Base-by-base conservation (phyloP, 1,140 invertebrate genomes). In the Zaprionus lachaisei region DNA sequence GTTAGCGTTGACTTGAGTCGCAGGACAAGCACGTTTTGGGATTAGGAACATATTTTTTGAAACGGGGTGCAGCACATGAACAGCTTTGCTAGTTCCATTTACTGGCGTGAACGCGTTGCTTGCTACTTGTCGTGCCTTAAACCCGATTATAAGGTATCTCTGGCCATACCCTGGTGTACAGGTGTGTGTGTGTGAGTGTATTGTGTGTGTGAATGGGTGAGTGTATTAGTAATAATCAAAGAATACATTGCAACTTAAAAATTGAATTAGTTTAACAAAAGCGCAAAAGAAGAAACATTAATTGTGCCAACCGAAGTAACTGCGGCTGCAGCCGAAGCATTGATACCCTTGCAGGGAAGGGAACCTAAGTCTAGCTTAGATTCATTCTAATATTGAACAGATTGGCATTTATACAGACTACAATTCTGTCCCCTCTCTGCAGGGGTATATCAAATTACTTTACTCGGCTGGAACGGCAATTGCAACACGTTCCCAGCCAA, bases 301-400 rank as follows among this genome's bases (percentile, higher is more conserved):
- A 55, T 28, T 38, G 63, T 77, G 55, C 57, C 3, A 49, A 70
- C 66, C 72, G 72, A 65, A 56, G n/a, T 17, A 44, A 3, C 63
- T 58, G 51, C 55, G 83, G 44, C 26, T 41, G 7, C 7, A 2
- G 56, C 79, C 82, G 64, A 76, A 69, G 41, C 47, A 6, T 6
- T 0, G 6, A 60, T 66, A 70, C 51, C 66, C 64, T 82, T 68
- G 83, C 79, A 86, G 66, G 74, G 66, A 24, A 22, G 6, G 20
- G 6, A 28, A 56, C 38, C n/a, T 7, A 41, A 41, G 14, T 15
- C 5, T 6, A 41, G 2, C 14, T 41, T 41, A n/a, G 15, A 15
- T 15, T n/a, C 15, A n/a, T n/a, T 41, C 5, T 7, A 41, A 41
- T 41, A 41, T n/a, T n/a, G 38, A 41, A n/a, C 7, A 41, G 7